phyloP scores from a whole-genome alignment of 2,888 invertebrate species.

The Phania funesta region DNA sequence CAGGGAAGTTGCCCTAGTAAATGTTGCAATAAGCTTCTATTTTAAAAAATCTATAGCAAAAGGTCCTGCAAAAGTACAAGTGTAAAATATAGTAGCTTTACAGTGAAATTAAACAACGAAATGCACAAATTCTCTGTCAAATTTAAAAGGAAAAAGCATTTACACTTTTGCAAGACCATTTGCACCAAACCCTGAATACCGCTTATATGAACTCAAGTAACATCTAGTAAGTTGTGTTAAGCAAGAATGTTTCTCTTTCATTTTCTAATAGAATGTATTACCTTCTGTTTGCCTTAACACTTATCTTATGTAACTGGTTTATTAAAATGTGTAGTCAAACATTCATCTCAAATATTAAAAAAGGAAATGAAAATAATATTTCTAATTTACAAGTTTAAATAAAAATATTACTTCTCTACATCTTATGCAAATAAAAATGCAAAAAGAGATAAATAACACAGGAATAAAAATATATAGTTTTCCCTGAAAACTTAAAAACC shows the following conservation, averaged over 20 bases:
- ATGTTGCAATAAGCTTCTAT: not conserved
- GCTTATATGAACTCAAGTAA: no score
- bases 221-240: no score
- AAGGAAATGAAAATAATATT: not conserved
- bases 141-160: no score
- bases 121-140: no score
- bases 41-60: no score
- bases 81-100: no score
- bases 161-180: no score
- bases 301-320: not conserved
- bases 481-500: conserved; percentile 63
- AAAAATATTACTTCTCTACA: conserved; percentile 19
- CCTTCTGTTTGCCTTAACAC: not conserved
- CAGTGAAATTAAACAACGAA: no score
- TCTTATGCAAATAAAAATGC: conserved; percentile 19
- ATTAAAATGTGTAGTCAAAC: not conserved
- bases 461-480: conserved; percentile 26
- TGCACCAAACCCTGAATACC: no score
- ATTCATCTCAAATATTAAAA: not conserved
- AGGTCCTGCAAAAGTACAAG: no score
- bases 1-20: not conserved
- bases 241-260: no score
- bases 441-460: conserved; percentile 4
- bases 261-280: no score
- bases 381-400: conserved; percentile 37